Evolutionary conservation across 37 sponge, comb jelly and placozoan species (phyloP).

Genomic region (Dysidea cf. avara): DNA sequence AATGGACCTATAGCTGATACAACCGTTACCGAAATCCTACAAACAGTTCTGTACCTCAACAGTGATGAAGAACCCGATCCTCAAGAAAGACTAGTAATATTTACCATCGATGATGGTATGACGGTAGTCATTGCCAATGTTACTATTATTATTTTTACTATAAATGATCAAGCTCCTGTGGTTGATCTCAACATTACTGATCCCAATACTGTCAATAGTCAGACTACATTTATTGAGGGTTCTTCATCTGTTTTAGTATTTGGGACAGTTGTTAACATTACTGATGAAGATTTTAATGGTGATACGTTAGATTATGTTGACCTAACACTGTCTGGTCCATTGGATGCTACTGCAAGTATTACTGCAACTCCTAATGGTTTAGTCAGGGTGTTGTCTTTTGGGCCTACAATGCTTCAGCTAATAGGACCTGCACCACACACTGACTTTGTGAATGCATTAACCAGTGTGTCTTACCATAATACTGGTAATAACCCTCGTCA

Average conservation of each 20-base stretch:
- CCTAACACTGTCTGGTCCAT: neutral
- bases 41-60: slow-evolving; percentile 38
- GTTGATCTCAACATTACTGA: slow-evolving; percentile 37
- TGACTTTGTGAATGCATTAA: slow-evolving; percentile 13
- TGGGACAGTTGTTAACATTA: neutral
- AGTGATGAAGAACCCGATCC: slow-evolving; percentile 19
- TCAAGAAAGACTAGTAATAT: neutral
- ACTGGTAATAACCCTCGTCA: slow-evolving; percentile 31
- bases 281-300: slow-evolving; percentile 16
- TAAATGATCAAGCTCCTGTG: slow-evolving; percentile 43
- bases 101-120: slow-evolving; percentile 50
- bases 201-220: no score
- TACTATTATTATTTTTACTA: slow-evolving; percentile 2
- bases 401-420: neutral
- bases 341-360: no score
- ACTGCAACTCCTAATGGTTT: no score
- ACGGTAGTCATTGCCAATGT: neutral
- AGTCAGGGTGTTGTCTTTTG: neutral
- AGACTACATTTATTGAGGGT: slow-evolving; percentile 17
- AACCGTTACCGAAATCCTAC: neutral
- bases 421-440: slow-evolving; percentile 31
- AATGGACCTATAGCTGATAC: slow-evolving; percentile 7
- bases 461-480: slow-evolving; percentile 25
- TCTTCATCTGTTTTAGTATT: slow-evolving; percentile 15
- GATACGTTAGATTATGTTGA: slow-evolving; percentile 10